A percentile compares a stretch with the other conserved stretches of the same genome.
Evolutionary conservation across 2,797 vertebrate genomes (phyloP).

Genomic region (Enteromius fasciolatus): DNA sequence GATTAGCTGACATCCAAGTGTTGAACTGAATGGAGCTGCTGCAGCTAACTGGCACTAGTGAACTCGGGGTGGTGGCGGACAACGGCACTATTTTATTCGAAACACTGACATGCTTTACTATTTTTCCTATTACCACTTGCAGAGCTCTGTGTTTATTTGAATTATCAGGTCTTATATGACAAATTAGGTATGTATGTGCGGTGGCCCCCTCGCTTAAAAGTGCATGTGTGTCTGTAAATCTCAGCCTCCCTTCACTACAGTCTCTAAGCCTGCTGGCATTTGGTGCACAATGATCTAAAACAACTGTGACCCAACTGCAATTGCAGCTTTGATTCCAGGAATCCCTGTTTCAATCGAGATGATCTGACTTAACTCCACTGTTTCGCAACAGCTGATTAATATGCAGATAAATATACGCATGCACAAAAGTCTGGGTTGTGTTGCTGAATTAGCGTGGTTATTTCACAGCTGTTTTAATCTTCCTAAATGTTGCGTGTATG

Average conservation of each 20-base stretch:
- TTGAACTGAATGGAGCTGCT: constrained; percentile 24
- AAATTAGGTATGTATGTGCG: constrained; percentile 20
- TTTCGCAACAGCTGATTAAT: constrained; percentile 13
- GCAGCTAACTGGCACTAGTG: not conserved
- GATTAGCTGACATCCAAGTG: constrained; percentile 61
- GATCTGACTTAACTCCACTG: constrained; percentile 70
- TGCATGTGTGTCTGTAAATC: constrained; percentile 67
- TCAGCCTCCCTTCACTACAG: constrained; percentile 68
- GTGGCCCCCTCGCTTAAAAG: constrained; percentile 29
- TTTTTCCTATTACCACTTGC: constrained; percentile 28
- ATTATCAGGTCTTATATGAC: constrained; percentile 44
- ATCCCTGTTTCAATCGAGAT: constrained; percentile 72
- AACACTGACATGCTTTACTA: constrained; percentile 16
- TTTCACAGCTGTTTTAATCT: not conserved
- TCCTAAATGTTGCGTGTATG: not conserved
- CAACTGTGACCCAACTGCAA: constrained; percentile 77
- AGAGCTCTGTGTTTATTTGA: constrained; percentile 8
- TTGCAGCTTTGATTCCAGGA: constrained; percentile 63
- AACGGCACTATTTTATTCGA: not conserved
- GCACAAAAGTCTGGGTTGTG: not conserved
- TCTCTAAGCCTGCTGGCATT: constrained; percentile 74
- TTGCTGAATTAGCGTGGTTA: not conserved
- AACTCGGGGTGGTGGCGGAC: not conserved
- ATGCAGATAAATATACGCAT: constrained; percentile 15
- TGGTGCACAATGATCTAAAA: constrained; percentile 77